Evolutionary conservation across 2,888 invertebrate genomes (phyloP), one percentile per base, ranked within the genome.

Genomic region (Amblyjoppa fuscipennis): DNA sequence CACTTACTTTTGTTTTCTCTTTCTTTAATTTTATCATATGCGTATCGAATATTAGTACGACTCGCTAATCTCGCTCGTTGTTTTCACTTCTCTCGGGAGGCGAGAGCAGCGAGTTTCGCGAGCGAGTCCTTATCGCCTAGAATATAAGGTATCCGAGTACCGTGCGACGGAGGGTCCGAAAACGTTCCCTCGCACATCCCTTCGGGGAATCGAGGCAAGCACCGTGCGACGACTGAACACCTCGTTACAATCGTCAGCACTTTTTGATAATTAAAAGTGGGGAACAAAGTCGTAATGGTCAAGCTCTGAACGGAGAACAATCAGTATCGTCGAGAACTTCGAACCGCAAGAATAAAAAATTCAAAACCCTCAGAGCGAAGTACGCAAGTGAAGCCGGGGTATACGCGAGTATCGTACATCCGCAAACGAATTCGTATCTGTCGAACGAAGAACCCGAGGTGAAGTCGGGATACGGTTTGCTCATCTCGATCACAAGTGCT

Each of bases 121-220:
- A 25, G 6, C 5, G 20, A 59, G 9, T 1, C 20, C 1, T 16
- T 59, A 59, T 59, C 59, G 9, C 59, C 59, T 56, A 59, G 25
- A 25, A 25, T 59, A 20, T 59, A 59, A 59, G 59, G 59, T 59
- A 59, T n/a, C 59, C 59, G 25, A 59, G 16, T 11, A 59, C 59
- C 59, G 25, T 20, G 59, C 59, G 59, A 59, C 59, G 59, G 9
- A 59, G 25, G 9, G 59, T 59, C 59, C 59, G 25, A 59, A 25
- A 25, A 16, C 25, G 59, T 59, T 59, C 59, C 59, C 59, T 59
- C 59, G 51, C 51, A n/a, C 51, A n/a, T 51, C 51, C 34, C 34
- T 34, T 34, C 34, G 34, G 6, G n/a, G 16, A 13, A 51, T 51
- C 51, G 16, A 51, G 13, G 51, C 13, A 3, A 51, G n/a, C 51